Percentiles rank a stretch among this genome's conserved stretches.
Evolutionary conservation across 2,888 invertebrate genomes (phyloP).

Genomic region (Zaprionus lineosus): DNA sequence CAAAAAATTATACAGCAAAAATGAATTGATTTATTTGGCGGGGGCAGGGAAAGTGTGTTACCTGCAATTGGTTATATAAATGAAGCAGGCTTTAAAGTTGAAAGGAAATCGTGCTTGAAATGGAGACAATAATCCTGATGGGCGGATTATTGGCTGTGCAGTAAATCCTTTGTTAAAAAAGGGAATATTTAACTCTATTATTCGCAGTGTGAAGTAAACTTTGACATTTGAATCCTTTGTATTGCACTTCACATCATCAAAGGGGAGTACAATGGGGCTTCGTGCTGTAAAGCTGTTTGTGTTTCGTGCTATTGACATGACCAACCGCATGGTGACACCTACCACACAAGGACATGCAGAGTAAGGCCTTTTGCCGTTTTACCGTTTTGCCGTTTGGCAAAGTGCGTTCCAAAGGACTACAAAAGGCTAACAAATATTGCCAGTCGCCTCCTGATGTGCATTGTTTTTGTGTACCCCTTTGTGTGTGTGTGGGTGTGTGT

Average conservation of each 20-base stretch:
- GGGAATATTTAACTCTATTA: too few species aligned
- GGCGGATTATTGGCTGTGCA: too few species aligned
- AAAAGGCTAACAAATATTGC: conserved; percentile 55
- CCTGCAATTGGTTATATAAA: too few species aligned
- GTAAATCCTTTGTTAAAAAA: too few species aligned
- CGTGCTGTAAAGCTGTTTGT: not conserved
- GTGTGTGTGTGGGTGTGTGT: not conserved
- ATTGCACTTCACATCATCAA: too few species aligned
- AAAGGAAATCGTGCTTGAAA: too few species aligned
- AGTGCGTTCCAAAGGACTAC: conserved; percentile 26
- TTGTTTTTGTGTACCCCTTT: conserved; percentile 27
- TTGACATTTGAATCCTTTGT: not conserved
- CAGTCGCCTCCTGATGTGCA: conserved; percentile 40
- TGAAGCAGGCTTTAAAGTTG: too few species aligned
- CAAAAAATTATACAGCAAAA: too few species aligned
- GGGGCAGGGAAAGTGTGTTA: too few species aligned
- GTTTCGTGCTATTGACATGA: conserved; percentile 1
- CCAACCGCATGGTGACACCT: conserved; percentile 10
- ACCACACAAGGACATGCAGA: conserved; percentile 29
- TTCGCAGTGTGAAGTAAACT: not conserved
- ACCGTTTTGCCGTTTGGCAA: conserved; percentile 1
- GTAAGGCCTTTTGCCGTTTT: conserved; percentile 8
- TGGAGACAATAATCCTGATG: too few species aligned
- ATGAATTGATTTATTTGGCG: too few species aligned
- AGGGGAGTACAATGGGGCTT: not conserved